Evolutionary conservation across 2,797 vertebrate species (phyloP).

Genomic region (Lindbergichthys nudifrons): DNA sequence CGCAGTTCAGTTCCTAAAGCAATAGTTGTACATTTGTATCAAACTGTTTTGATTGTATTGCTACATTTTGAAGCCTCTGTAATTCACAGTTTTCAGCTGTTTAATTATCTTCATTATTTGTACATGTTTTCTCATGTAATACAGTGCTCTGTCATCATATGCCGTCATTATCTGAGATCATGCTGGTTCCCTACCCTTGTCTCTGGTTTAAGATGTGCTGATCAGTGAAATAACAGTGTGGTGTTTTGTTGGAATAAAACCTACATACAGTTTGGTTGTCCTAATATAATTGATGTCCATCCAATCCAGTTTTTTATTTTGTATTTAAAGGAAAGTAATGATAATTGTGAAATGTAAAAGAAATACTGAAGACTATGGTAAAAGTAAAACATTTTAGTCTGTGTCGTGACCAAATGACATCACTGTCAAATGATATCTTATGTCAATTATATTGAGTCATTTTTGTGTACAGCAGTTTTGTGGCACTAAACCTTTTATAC

Average conservation of each 20-base stretch:
- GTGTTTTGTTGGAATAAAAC: slow-evolving; percentile 6
- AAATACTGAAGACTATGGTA: neutral
- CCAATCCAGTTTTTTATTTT: neutral
- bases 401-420: neutral
- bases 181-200: neutral
- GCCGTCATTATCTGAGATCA: neutral
- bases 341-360: neutral
- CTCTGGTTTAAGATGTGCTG: neutral
- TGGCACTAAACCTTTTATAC: neutral
- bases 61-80: slow-evolving; percentile 2
- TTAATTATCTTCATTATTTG: slow-evolving; percentile 5
- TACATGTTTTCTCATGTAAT: slow-evolving; percentile 3
- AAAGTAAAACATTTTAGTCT: neutral
- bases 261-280: neutral
- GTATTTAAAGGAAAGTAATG: neutral
- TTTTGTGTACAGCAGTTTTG: neutral
- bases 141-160: neutral
- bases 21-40: slow-evolving; percentile 19
- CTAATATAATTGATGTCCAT: neutral
- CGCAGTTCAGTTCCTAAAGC: neutral
- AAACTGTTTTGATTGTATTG: slow-evolving; percentile 1
- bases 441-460: neutral
- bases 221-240: neutral
- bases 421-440: neutral
- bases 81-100: slow-evolving; percentile 5